Conservation (phyloP, 2,113 vertebrate species). For the Corapipo altera region DNA sequence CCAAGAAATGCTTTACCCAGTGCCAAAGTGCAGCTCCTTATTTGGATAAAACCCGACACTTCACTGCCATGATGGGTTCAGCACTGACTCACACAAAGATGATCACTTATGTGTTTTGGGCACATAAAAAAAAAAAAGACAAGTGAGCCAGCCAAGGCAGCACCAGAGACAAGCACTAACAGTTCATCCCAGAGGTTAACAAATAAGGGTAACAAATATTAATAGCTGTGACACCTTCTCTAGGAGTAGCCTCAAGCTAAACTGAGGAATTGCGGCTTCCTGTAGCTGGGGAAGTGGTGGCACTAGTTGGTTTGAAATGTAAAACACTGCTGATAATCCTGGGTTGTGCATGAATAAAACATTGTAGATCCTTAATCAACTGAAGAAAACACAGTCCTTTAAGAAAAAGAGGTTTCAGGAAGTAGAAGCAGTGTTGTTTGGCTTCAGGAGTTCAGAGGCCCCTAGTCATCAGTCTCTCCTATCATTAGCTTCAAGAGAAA, state of each 20-base stretch:
- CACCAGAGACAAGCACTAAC: background rate
- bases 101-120: background rate
- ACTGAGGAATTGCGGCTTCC: conserved; percentile 7
- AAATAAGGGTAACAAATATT: background rate
- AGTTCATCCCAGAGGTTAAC: conserved; percentile 35
- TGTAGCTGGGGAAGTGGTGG: background rate
- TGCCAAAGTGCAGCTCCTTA: conserved; percentile 13
- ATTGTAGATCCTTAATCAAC: conserved; percentile 4
- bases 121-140: background rate
- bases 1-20: background rate
- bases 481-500: conserved; percentile 15
- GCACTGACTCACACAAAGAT: conserved; percentile 44
- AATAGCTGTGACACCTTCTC: conserved; percentile 33
- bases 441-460: conserved; percentile 3
- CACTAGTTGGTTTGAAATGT: conserved; percentile 33
- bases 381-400: background rate
- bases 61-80: background rate
- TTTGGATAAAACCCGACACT: conserved; percentile 56
- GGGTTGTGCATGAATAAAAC: conserved; percentile 46
- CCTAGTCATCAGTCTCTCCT: background rate
- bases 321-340: conserved; percentile 20
- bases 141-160: background rate
- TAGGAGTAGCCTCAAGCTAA: conserved; percentile 8
- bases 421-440: background rate
- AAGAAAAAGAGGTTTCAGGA: conserved; percentile 16